Base-by-base conservation (phyloP, 2,888 invertebrate species). In the Aphidoletes aphidimyza region DNA sequence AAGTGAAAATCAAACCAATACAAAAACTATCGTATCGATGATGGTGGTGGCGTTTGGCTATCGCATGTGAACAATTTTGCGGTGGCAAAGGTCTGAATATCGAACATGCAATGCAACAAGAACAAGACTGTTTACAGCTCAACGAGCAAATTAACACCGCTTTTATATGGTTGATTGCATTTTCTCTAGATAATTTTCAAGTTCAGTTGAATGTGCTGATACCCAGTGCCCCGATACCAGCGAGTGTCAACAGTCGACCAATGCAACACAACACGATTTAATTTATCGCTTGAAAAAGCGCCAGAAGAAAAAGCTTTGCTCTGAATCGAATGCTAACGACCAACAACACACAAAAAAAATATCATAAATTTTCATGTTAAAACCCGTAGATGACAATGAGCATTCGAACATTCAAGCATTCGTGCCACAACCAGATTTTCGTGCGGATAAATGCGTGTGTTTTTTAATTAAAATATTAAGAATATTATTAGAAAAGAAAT, bases 51-150 rank as follows among this genome's bases (percentile, higher is more conserved):
- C 14, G 42, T 6, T 9, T 9, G 14, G 30, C 69, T 30, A 30
- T 34, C n/a, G 69, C 11, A 30, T 30, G n/a, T 17, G 54, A 22
- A 30, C 69, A 69, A 30, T 69, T 34, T n/a, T n/a, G n/a, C n/a
- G n/a, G 69, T 69, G 69, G 69, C 69, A 69, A 69, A 26, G 69
- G 69, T 69, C 69, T 69, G 34, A 42, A 69, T 30, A 69, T 69
- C 9, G 11, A 69, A n/a, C n/a, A n/a, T n/a, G n/a, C n/a, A 69
- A 69, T 69, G 69, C 69, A 69, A 69, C 69, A 69, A 69, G 69
- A 69, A 69, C 69, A 69, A 69, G 69, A 69, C 69, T 69, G 69
- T 69, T 69, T 30, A 69, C 69, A 69, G 69, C 69, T 69, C 69
- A 30, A 69, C 69, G 69, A 69, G 69, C 69, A 69, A 69, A 69